Evolutionary conservation across 2,113 vertebrate species (phyloP).

Genomic region (Sturnira hondurensis): DNA sequence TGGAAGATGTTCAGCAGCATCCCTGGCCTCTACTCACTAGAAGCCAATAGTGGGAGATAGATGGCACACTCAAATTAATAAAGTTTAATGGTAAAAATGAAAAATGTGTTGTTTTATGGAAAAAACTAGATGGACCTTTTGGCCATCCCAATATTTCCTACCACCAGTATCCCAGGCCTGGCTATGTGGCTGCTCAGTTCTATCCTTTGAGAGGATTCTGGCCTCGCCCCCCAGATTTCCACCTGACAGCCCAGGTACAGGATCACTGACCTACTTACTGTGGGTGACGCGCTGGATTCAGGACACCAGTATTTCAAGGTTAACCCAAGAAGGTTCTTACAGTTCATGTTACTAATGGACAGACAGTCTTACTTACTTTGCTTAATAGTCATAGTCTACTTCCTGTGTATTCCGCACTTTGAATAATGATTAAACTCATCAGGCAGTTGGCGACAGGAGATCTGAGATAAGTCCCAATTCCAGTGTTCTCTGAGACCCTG

Average conservation of each 20-base stretch:
- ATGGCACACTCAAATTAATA: too few species aligned
- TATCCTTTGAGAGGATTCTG: not conserved
- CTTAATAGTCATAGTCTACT: not conserved
- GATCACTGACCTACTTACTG: not conserved
- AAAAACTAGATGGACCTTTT: too few species aligned
- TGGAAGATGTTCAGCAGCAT: too few species aligned
- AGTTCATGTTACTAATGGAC: not conserved
- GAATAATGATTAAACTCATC: not conserved
- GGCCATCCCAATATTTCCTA: not conserved
- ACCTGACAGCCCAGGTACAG: not conserved
- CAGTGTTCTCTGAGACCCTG: not conserved
- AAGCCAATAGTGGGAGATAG: too few species aligned
- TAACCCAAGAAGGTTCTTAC: not conserved
- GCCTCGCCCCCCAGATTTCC: accelerated
- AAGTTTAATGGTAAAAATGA: too few species aligned
- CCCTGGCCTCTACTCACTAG: too few species aligned
- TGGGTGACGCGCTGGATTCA: not conserved
- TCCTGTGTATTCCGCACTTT: not conserved
- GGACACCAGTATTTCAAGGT: not conserved
- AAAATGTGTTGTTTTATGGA: too few species aligned
- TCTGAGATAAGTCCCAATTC: not conserved
- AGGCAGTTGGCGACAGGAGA: not conserved
- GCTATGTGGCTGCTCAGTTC: not conserved
- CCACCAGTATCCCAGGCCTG: not conserved
- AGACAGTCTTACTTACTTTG: not conserved